phyloP scores from a whole-genome alignment of 2,888 invertebrate species.

The Heliconius hortense region DNA sequence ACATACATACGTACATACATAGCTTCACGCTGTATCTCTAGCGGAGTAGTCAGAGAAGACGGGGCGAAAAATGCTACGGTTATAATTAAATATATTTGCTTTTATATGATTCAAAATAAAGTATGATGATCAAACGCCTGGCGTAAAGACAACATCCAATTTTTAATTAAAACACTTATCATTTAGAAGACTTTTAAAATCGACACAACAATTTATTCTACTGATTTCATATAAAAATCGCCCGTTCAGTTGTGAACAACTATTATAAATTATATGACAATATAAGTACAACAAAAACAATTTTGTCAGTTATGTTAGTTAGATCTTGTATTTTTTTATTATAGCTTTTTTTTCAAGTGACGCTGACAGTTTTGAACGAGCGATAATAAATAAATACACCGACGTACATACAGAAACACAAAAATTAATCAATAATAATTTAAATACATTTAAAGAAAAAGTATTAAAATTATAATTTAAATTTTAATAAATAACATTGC shows the following conservation, averaged over 20 bases:
- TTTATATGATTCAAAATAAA: too few species aligned
- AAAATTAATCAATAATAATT: neutral
- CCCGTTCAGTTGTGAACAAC: neutral
- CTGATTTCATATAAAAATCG: neutral
- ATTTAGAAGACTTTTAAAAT: neutral
- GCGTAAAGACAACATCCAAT: constrained; percentile 10
- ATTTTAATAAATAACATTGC: neutral
- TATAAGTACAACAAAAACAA: neutral
- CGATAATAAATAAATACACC: neutral
- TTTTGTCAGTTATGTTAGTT: neutral
- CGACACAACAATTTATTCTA: neutral
- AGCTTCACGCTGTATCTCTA: too few species aligned
- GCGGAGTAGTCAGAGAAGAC: too few species aligned
- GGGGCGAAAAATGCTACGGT: too few species aligned
- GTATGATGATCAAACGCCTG: neutral
- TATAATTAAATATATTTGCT: too few species aligned
- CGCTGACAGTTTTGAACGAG: neutral
- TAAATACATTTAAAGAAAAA: too few species aligned
- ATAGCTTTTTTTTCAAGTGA: neutral
- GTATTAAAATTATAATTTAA: neutral
- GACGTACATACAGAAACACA: neutral
- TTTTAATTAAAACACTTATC: neutral
- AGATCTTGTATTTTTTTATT: too few species aligned
- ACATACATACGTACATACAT: too few species aligned
- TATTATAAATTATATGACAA: neutral